phyloP scores from a whole-genome alignment of 30 jellyfish, hydroid and myxozoan species.

The Turritopsis rubra region DNA sequence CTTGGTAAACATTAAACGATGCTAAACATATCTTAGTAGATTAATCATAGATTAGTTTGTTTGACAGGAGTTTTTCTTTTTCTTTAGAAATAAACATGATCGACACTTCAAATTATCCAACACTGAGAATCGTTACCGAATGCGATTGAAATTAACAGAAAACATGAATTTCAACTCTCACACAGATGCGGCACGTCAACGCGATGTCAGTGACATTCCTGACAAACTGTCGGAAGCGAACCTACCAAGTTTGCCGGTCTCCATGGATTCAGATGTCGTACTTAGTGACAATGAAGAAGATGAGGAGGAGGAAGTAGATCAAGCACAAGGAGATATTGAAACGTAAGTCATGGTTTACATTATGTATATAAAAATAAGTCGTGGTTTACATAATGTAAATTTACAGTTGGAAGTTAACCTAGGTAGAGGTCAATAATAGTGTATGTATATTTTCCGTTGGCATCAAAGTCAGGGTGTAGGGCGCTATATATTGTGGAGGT shows the following conservation, averaged over 20 bases:
- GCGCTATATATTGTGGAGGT: no score
- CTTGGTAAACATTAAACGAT: no score
- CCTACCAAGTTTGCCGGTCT: neutral
- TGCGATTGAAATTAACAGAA: slow-evolving; percentile 74
- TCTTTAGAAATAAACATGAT: slow-evolving; percentile 38
- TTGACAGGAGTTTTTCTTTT: no score
- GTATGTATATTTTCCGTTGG: no score
- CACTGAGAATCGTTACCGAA: slow-evolving; percentile 79
- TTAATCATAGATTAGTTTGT: no score
- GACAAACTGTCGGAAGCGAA: slow-evolving; percentile 39
- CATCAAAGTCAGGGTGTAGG: no score
- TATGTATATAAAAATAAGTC: neutral
- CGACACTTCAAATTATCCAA: slow-evolving; percentile 61
- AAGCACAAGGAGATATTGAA: slow-evolving; percentile 12
- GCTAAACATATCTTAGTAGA: no score
- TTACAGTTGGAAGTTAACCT: neutral
- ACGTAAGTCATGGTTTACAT: neutral
- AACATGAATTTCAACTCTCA: slow-evolving; percentile 51
- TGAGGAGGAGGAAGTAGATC: slow-evolving; percentile 53
- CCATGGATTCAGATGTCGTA: slow-evolving; percentile 34
- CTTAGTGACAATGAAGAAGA: slow-evolving; percentile 48
- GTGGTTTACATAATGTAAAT: neutral
- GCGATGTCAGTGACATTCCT: slow-evolving; percentile 17
- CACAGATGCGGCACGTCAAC: slow-evolving; percentile 56
- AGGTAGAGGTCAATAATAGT: no score